phyloP scores from a whole-genome alignment of 2,113 vertebrate genomes.

The Sphyrna mokarran region DNA sequence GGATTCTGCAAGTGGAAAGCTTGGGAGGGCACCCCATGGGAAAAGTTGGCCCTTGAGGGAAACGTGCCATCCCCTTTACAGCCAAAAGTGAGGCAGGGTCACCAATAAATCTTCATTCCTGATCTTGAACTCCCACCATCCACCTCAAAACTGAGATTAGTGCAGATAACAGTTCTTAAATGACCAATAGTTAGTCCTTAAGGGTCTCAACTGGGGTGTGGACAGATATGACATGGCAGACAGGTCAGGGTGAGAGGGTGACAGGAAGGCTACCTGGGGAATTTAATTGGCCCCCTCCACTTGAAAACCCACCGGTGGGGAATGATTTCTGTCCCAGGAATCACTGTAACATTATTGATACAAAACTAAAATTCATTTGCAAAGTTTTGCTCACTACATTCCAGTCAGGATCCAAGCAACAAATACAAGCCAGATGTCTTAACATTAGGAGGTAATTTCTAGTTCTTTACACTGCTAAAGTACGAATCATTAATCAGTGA shows the following conservation, averaged over 20 bases:
- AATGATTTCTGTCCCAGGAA: not conserved
- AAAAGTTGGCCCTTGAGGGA: not conserved
- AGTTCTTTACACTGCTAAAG: not conserved
- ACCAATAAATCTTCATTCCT: not conserved
- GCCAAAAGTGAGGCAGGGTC: not conserved
- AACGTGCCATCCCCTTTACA: not conserved
- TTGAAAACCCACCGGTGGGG: not conserved
- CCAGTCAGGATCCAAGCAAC: not conserved
- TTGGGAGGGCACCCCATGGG: not conserved
- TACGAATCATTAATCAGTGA: conserved; percentile 22
- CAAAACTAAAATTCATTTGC: not conserved
- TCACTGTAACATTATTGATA: not conserved
- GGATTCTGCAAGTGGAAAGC: too few relatives aligned
- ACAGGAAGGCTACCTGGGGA: not conserved
- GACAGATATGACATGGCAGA: not conserved
- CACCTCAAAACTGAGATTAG: too few relatives aligned
- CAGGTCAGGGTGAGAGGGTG: not conserved
- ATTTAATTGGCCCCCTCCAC: not conserved
- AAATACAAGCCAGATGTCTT: not conserved
- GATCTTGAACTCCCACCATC: not conserved
- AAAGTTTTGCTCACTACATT: not conserved
- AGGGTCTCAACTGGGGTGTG: not conserved
- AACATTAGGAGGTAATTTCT: not conserved
- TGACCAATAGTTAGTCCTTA: not conserved
- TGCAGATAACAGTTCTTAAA: not conserved